Evolutionary conservation across 2,113 vertebrate genomes (phyloP).

Genomic region (Sarotherodon lohbergeri): DNA sequence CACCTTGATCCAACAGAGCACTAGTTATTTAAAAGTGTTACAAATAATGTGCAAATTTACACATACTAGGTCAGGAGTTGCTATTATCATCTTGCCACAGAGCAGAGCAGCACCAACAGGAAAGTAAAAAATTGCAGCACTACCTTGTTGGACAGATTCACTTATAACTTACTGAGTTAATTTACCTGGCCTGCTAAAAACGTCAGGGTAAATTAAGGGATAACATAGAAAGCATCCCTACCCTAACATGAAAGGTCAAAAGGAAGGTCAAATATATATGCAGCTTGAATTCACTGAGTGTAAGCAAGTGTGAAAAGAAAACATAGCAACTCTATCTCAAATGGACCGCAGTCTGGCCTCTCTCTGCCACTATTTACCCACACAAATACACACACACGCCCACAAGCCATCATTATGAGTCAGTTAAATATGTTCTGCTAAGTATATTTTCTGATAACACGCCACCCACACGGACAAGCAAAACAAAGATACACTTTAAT

Average conservation of each 20-base stretch:
- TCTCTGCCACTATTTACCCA: background rate
- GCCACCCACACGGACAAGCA: conserved; percentile 23
- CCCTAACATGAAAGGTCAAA: background rate
- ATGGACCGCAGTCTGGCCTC: conserved; percentile 1
- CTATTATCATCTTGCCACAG: background rate
- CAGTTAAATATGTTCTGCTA: conserved; percentile 46
- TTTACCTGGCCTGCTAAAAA: background rate
- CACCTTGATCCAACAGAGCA: background rate
- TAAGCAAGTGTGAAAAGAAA: background rate
- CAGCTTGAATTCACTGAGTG: background rate
- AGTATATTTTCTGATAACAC: conserved; percentile 37
- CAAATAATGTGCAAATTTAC: background rate
- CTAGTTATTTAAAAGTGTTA: background rate
- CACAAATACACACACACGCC: background rate
- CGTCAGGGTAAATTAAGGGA: background rate
- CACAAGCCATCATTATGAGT: conserved; percentile 32
- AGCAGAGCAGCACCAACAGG: background rate
- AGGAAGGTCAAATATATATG: background rate
- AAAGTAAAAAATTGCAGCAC: background rate
- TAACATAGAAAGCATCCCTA: background rate
- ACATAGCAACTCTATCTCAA: conserved; percentile 5
- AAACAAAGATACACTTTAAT: conserved; percentile 17
- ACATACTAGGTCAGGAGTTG: background rate
- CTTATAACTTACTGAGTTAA: background rate
- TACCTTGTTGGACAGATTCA: background rate